These are phyloP conservation scores for Lycocorax pyrrhopterus DNA, from an alignment of 2,113 vertebrate genomes.

Conservation along the genomic window DNA sequence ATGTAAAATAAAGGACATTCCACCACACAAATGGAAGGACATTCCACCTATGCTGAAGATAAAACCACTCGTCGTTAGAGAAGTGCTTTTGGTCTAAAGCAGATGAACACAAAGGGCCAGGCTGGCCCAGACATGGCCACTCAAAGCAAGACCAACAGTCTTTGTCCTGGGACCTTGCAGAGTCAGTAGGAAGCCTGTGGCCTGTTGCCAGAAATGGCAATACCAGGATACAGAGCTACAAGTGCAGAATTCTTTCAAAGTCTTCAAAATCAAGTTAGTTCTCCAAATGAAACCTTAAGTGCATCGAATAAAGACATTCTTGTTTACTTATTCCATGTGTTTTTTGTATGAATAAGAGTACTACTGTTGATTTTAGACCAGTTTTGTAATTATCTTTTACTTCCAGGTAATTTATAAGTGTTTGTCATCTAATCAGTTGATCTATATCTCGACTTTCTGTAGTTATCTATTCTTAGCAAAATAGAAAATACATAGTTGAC, in stretches of 20 bases:
- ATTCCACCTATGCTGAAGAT: background rate
- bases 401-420: background rate
- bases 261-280: background rate
- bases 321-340: background rate
- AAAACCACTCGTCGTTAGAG: background rate
- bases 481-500: background rate
- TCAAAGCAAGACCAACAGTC: background rate
- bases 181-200: background rate
- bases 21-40: background rate
- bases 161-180: background rate
- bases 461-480: background rate
- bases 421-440: background rate
- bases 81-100: background rate
- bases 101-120: background rate
- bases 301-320: background rate
- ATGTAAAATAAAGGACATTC: rapidly evolving
- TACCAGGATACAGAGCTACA: background rate
- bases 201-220: background rate
- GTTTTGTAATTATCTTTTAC: background rate
- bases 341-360: background rate
- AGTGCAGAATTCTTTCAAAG: background rate
- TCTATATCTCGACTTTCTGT: background rate
- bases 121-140: background rate
- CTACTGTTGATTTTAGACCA: background rate
- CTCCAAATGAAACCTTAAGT: background rate